Evolutionary conservation across 2,113 vertebrate species (phyloP).

Genomic region (Cichladusa arquata): DNA sequence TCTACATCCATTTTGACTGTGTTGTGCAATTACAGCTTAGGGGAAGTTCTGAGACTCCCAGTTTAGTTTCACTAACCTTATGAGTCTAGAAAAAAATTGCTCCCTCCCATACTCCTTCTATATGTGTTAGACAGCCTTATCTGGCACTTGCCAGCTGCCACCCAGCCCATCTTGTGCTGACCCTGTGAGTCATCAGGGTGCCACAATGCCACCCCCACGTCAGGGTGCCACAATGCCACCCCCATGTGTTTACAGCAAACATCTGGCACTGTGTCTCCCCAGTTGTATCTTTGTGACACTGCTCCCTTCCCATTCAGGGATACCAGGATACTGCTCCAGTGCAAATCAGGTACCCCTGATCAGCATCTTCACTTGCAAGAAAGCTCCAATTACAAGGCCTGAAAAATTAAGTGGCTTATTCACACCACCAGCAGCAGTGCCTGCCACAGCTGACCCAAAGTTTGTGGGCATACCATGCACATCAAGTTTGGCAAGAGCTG

Average conservation of each 20-base stretch:
- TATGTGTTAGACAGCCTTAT: not conserved
- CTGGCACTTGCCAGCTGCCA: not conserved
- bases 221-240: accelerated
- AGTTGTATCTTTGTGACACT: accelerated
- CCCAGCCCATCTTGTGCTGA: not conserved
- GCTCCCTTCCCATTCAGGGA: not conserved
- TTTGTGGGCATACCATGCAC: not conserved
- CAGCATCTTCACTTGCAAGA: not conserved
- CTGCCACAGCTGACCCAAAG: not conserved
- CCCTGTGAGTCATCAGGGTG: not conserved
- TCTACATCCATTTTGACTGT: not conserved
- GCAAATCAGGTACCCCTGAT: accelerated
- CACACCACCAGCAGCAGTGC: not conserved
- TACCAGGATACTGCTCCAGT: not conserved
- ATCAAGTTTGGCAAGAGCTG: not conserved
- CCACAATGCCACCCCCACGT: accelerated
- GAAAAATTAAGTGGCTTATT: not conserved
- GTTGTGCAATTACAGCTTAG: not conserved
- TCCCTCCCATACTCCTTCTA: not conserved
- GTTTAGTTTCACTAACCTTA: not conserved
- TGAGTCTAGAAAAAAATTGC: not conserved
- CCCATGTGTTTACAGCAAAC: not conserved
- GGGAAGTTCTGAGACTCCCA: not conserved
- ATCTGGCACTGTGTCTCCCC: accelerated
- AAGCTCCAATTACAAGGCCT: not conserved